A percentile compares a stretch with the other conserved stretches of the same genome.
phyloP scores from a whole-genome alignment of 2,888 invertebrate genomes.

The Muscina levida region DNA sequence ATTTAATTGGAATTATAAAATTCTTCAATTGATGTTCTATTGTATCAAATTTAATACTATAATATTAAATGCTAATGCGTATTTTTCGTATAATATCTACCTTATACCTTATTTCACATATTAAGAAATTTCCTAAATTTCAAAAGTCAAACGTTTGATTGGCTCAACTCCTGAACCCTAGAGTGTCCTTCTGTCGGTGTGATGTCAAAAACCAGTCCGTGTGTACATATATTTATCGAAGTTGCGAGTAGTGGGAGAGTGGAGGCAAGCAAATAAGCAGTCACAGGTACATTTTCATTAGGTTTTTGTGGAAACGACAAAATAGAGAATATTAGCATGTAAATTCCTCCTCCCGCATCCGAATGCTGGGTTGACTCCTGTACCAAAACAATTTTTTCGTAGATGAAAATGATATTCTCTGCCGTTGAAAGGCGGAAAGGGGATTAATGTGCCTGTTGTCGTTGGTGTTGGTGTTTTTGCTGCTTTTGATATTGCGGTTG shows the following conservation, averaged over 20 bases:
- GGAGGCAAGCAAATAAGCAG: conserved; percentile 41
- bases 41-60: too few species aligned
- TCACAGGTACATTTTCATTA: conserved; percentile 56
- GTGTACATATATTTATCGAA: neutral
- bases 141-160: too few species aligned
- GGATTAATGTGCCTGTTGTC: conserved; percentile 7
- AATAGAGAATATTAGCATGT: conserved; percentile 50
- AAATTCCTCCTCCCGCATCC: conserved; percentile 13
- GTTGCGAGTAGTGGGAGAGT: neutral
- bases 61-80: too few species aligned
- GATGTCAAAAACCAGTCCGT: neutral
- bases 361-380: conserved; percentile 16
- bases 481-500: neutral
- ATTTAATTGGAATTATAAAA: too few species aligned
- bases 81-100: too few species aligned
- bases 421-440: conserved; percentile 16
- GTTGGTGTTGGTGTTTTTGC: conserved; percentile 9
- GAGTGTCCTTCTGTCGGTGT: neutral
- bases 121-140: too few species aligned
- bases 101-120: too few species aligned
- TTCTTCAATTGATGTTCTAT: too few species aligned
- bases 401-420: conserved; percentile 21
- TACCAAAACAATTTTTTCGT: conserved; percentile 5
- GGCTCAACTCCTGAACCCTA: neutral
- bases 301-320: conserved; percentile 29